Base-by-base conservation (phyloP, 2,797 vertebrate genomes). In the Emydoidea blandingii region DNA sequence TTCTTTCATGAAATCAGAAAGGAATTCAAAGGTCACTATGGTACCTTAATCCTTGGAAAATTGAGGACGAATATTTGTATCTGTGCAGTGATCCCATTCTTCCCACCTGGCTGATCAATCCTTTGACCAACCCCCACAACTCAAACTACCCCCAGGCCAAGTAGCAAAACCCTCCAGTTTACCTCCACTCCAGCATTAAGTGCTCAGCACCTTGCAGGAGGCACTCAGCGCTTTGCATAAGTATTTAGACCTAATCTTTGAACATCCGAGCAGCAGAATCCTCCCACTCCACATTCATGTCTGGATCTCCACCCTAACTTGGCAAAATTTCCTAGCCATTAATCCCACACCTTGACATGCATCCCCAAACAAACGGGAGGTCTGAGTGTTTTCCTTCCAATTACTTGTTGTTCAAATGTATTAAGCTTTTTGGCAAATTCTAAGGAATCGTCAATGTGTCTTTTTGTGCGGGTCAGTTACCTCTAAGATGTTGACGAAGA, bases 401-500 rank as follows among this genome's bases (percentile, higher is more conserved):
- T 54, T 49, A 88, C 44, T 78, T 72, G 34, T n/a, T 53, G 44
- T 80, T 79, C 78, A 2, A 72, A 93, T 86, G 72, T 79, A 9
- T 92, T 85, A 85, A 89, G 92, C 72, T 81, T 21, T 2, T 80
- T 91, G 91, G 91, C 49, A 80, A 86, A 95, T 95, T 90, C 86
- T 93, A 91, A 94, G 93, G 91, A 94, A 95, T 14, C 1, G 56
- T 62, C 88, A 9, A 21, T 1, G 0, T 37, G 79, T 49, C 79
- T 50, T 2, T 85, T 87, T 50, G 59, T 21, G 25, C 1, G 9
- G 96, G 93, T 91, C 94, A 95, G 53, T 95, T 90, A 81, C 95
- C 94, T 91, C 91, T n/a, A 92, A 97, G 94, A 90, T 25, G 68
- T 2, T 95, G 86, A 7, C 27, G 94, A 98, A 96, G 96, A 88